These are phyloP conservation scores for Brachypodius melanocephalos DNA, from an alignment of 2,113 vertebrate genomes.

Conservation along the genomic window DNA sequence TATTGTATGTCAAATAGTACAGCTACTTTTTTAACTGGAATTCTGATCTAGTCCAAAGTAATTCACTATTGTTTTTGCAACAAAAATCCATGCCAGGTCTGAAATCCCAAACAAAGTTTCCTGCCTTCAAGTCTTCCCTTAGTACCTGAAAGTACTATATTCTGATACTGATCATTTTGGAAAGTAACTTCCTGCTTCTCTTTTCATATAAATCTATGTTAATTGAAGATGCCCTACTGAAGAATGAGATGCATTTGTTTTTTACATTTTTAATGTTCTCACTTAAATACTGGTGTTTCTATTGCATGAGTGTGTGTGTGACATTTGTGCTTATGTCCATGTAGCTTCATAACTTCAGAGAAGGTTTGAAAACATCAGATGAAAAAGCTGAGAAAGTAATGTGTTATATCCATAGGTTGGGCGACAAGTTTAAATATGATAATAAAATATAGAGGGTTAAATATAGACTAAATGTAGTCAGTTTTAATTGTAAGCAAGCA, in stretches of 20 bases:
- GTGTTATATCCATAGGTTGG: neutral
- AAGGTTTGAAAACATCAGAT: neutral
- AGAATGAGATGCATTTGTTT: neutral
- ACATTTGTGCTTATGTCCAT: neutral
- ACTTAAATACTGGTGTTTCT: neutral
- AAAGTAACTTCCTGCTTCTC: neutral
- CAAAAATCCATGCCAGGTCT: neutral
- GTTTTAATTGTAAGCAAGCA: neutral
- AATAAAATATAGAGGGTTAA: neutral
- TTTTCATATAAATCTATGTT: neutral
- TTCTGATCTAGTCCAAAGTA: neutral
- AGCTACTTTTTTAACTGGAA: neutral
- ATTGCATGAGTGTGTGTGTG: neutral
- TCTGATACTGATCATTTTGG: neutral
- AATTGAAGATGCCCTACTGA: neutral
- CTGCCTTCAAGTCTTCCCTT: neutral
- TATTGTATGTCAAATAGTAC: neutral
- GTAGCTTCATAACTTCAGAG: neutral
- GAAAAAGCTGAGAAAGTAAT: neutral
- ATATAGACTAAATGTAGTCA: neutral
- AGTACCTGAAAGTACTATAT: neutral
- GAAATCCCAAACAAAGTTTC: neutral
- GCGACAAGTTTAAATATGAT: neutral
- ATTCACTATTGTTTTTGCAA: neutral
- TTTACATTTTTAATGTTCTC: neutral